phyloP scores from a whole-genome alignment of 30 jellyfish, hydroid and myxozoan genomes.

The Aurelia aurita complex sp. Pacific region DNA sequence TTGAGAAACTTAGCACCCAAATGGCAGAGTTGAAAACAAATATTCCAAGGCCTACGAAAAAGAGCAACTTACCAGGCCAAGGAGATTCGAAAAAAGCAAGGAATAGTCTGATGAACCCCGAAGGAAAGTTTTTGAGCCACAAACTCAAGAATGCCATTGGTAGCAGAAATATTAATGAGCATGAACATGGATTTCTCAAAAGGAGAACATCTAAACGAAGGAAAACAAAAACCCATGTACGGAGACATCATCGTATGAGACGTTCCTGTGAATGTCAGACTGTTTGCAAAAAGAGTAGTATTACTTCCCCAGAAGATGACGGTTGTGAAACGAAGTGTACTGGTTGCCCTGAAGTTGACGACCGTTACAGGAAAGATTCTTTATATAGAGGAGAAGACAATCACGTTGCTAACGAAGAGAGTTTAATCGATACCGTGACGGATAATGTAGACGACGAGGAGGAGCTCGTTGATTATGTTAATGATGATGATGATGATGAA shows the following conservation, averaged over 20 bases:
- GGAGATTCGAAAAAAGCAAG: neutral
- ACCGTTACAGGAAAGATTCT: slow-evolving; percentile 16
- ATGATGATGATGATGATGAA: slow-evolving; percentile 32
- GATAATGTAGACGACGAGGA: slow-evolving; percentile 42
- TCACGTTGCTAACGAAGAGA: slow-evolving; percentile 17
- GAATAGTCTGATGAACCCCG: neutral
- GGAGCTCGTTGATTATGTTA: slow-evolving; percentile 54
- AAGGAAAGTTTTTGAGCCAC: neutral
- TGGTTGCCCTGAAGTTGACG: slow-evolving; percentile 58
- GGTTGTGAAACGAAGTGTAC: slow-evolving; percentile 52
- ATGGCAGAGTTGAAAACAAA: slow-evolving; percentile 31
- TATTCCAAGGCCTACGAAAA: slow-evolving; percentile 38
- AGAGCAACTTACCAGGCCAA: neutral
- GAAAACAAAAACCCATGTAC: neutral
- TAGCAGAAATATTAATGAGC: neutral
- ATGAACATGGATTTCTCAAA: neutral
- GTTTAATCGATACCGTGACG: slow-evolving; percentile 16
- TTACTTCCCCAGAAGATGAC: slow-evolving; percentile 17
- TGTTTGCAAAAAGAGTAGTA: slow-evolving; percentile 72
- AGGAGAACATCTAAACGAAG: neutral
- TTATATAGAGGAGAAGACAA: neutral
- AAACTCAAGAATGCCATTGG: neutral
- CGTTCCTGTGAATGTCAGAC: slow-evolving; percentile 80
- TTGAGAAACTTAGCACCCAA: slow-evolving; percentile 8
- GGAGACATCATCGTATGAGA: slow-evolving; percentile 1